These are phyloP conservation scores for Chaetorhynchus papuensis DNA, from an alignment of 2,113 vertebrate genomes.

Conservation along the genomic window DNA sequence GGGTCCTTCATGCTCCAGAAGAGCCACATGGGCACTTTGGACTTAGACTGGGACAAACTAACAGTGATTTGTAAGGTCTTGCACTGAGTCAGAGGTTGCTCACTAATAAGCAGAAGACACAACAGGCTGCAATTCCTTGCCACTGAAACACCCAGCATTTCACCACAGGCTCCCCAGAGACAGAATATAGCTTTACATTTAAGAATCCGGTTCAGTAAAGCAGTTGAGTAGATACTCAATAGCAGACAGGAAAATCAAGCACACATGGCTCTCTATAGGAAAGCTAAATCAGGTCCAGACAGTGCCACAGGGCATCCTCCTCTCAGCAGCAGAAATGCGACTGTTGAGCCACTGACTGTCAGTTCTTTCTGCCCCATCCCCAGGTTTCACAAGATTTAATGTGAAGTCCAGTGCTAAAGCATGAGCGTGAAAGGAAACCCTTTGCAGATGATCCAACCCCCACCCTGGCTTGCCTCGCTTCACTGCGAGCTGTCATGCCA, in stretches of 20 bases:
- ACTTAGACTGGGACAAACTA: background rate
- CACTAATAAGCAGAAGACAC: background rate
- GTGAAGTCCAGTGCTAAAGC: background rate
- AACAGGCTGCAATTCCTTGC: background rate
- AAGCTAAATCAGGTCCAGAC: background rate
- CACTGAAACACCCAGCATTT: background rate
- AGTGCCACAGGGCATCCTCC: accelerated
- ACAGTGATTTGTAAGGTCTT: background rate
- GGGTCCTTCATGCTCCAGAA: background rate
- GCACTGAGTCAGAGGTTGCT: background rate
- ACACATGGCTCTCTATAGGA: background rate
- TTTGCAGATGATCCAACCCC: background rate
- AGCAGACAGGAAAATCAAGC: background rate
- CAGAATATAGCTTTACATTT: background rate
- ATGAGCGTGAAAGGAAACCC: background rate
- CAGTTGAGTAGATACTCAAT: background rate
- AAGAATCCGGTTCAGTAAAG: background rate
- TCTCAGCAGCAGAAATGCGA: background rate
- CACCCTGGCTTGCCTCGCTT: background rate
- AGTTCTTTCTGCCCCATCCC: background rate
- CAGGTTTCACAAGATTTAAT: background rate
- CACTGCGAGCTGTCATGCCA: background rate
- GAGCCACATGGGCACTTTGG: background rate
- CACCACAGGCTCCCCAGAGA: background rate
- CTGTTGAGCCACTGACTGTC: background rate